Percentiles rank a stretch among this genome's conserved stretches.
These are phyloP conservation scores for Temnothorax longispinosus DNA, from an alignment of 1,140 invertebrate species.

Conservation along the genomic window DNA sequence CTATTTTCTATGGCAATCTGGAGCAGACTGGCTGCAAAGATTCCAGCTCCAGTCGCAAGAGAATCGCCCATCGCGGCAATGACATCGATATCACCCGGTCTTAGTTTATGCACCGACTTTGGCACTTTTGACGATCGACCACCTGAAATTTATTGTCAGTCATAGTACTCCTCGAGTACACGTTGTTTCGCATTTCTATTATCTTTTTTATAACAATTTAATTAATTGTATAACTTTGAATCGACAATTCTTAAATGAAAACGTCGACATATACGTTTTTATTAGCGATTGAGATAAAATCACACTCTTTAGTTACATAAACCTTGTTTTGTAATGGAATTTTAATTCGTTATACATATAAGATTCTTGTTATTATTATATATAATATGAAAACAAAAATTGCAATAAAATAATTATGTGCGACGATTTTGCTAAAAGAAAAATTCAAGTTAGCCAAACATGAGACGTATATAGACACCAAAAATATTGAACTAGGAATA, in stretches of 20 bases:
- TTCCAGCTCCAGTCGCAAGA: conserved; percentile 88
- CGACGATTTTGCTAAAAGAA: neutral
- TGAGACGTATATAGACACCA: neutral
- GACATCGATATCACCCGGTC: conserved; percentile 89
- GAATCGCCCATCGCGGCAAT: conserved; percentile 91
- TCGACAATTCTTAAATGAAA: neutral
- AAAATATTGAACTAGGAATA: neutral
- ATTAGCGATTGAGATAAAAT: neutral
- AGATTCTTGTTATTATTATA: neutral
- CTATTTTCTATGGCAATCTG: conserved; percentile 85
- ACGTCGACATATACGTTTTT: too few species aligned
- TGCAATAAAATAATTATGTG: neutral
- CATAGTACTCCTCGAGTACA: neutral
- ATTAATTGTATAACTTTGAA: neutral
- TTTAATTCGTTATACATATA: neutral
- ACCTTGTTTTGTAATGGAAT: neutral
- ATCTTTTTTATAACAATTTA: conserved; percentile 10
- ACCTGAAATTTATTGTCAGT: conserved; percentile 39
- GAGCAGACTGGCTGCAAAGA: conserved; percentile 84
- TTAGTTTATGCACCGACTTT: conserved; percentile 86
- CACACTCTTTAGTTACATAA: neutral
- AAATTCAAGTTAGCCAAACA: neutral
- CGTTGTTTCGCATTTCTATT: neutral
- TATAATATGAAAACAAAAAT: neutral
- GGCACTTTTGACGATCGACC: conserved; percentile 82